Conservation (phyloP, 2,888 invertebrate species). For the Chaetoderma sp. region DNA sequence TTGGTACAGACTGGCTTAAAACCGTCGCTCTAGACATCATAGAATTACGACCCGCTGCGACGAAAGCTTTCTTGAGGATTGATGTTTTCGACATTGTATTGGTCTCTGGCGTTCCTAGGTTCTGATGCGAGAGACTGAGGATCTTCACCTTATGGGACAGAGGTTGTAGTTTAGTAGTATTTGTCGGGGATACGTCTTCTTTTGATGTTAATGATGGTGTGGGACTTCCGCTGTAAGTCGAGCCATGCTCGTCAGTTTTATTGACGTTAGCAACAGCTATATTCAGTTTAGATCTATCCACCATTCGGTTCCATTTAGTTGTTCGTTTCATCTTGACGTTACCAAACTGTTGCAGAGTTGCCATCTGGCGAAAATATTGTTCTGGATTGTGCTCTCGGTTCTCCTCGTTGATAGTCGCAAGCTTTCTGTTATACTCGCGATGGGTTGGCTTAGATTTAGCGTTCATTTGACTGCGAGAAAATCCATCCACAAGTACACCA, state of each 20-base stretch:
- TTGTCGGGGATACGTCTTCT: not conserved
- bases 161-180: not conserved
- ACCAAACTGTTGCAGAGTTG: conserved; percentile 3
- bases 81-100: not conserved
- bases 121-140: not conserved
- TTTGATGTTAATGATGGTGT: not conserved
- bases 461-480: conserved; percentile 55
- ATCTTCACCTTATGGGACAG: not conserved
- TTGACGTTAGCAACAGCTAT: not conserved
- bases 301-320: conserved; percentile 41
- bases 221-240: not conserved
- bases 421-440: not conserved
- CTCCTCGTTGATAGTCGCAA: not conserved
- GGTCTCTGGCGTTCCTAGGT: not conserved
- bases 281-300: not conserved
- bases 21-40: no score
- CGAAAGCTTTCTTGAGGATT: not conserved
- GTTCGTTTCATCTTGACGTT: conserved; percentile 30
- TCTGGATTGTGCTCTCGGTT: not conserved
- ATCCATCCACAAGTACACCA: conserved; percentile 61
- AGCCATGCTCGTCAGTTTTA: no score
- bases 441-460: conserved; percentile 44
- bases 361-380: not conserved
- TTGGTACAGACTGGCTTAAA: conserved; percentile 13
- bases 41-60: no score